Evolutionary conservation across 2,888 invertebrate species (phyloP), one percentile per base, ranked within the genome.

Genomic region (Cyrtodaria siliqua): DNA sequence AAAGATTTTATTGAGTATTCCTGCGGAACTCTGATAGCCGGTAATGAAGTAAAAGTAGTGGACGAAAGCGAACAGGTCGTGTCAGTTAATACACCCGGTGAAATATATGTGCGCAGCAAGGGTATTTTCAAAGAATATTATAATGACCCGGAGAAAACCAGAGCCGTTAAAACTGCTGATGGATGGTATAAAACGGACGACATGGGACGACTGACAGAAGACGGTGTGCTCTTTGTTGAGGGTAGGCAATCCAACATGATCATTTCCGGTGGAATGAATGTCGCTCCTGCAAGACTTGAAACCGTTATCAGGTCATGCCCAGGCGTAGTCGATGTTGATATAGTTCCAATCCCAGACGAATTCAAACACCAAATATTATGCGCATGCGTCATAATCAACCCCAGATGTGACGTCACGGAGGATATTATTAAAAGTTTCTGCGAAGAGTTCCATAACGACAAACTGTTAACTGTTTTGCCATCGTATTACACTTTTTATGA

Each of bases 271-370:
- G 78, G 66, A n/a, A 64, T 62, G 47, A 69, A 60, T 18, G 67
- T 78, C 14, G 50, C 44, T 3, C 70, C 78, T 3, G 63, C 57
- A 47, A 69, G 64, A 12, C 16, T 75, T 14, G 75, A 75, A 49
- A 23, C 44, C 8, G 44, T 64, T 14, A 8, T 75, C 14, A 60
- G 50, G 26, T 49, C 47, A 14, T 56, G 53, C 20, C 69, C 64
- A 4, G 64, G 53, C 1, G 53, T 75, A 2, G 55, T 55, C 14
- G 8, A 14, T 8, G 78, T 66, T 20, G 60, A 68, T 12, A 53
- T 79, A 18, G 75, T 80, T 24, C 80, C 80, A 12, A 61, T 83
- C 12, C 66, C 80, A 9, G 73, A 83, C 53, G 64, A 74, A n/a
- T 56, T 61, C 14, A 44, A 68, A 14, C 78, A 72, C 50, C 83